These are phyloP conservation scores for Neomicropteryx cornuta DNA, from an alignment of 1,140 invertebrate genomes.

Conservation along the genomic window DNA sequence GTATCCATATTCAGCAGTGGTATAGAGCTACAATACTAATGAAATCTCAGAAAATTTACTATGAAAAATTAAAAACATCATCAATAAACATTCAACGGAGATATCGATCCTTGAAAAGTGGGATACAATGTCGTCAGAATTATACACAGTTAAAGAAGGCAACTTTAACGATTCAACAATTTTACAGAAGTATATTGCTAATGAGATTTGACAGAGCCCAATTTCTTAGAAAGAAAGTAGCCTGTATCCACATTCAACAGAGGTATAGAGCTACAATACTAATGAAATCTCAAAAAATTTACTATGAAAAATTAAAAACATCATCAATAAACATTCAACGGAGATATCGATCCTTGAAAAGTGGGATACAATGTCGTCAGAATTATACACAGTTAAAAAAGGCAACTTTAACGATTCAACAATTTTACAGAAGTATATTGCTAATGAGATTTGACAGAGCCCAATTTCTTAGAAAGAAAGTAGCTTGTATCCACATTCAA, in stretches of 20 bases:
- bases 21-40: constrained; percentile 15
- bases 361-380: constrained; percentile 7
- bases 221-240: constrained; percentile 11
- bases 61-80: constrained; percentile 14
- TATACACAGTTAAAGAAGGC: constrained; percentile 18
- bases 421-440: constrained; percentile 20
- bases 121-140: constrained; percentile 8
- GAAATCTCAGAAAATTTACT: constrained; percentile 15
- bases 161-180: constrained; percentile 24
- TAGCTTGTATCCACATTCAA: constrained; percentile 6
- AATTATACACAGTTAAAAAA: constrained; percentile 15
- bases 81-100: constrained; percentile 18
- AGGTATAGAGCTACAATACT: constrained; percentile 15
- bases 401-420: constrained; percentile 26
- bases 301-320: constrained; percentile 17
- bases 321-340: constrained; percentile 18
- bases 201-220: constrained; percentile 12
- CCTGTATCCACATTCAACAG: constrained; percentile 2
- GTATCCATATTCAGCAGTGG: constrained; percentile 2
- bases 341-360: constrained; percentile 14
- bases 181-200: constrained; percentile 18
- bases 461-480: constrained; percentile 9
- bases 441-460: constrained; percentile 12
- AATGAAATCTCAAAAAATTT: constrained; percentile 12
- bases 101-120: constrained; percentile 13